phyloP scores from a whole-genome alignment of 2,888 invertebrate genomes.

The Lithophane socia region DNA sequence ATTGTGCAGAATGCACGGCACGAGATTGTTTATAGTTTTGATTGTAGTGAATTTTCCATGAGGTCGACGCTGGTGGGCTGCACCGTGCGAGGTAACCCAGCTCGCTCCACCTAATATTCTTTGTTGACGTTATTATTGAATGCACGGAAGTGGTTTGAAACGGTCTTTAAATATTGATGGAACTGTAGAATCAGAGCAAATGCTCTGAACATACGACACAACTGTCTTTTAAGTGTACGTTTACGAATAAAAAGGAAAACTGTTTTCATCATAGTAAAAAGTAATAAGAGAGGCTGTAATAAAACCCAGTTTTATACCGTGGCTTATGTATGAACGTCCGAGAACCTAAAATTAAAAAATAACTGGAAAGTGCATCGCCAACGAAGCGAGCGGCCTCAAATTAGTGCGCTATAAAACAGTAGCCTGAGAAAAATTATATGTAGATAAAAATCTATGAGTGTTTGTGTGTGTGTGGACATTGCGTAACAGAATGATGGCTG shows the following conservation, averaged over 20 bases:
- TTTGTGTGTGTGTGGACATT: conserved; percentile 68
- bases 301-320: conserved; percentile 33
- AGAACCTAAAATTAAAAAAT: conserved; percentile 47
- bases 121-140: conserved; percentile 51
- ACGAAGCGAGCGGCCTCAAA: conserved; percentile 51
- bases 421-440: conserved; percentile 53
- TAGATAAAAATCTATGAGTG: conserved; percentile 55
- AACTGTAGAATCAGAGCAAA: conserved; percentile 20
- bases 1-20: conserved; percentile 65
- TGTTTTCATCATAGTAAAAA: conserved; percentile 8
- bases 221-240: conserved; percentile 8
- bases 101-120: conserved; percentile 36
- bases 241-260: conserved; percentile 12
- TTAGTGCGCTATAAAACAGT: conserved; percentile 56
- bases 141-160: conserved; percentile 39
- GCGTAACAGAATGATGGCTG: conserved; percentile 72
- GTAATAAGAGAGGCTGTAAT: conserved; percentile 22
- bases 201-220: conserved; percentile 6
- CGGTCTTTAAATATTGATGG: conserved; percentile 53
- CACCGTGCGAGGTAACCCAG: conserved; percentile 35
- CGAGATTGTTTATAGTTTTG: conserved; percentile 58
- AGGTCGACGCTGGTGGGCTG: conserved; percentile 40
- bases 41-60: conserved; percentile 62
- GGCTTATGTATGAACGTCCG: conserved; percentile 41
- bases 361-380: conserved; percentile 51